phyloP scores from a whole-genome alignment of 2,888 invertebrate genomes.

The Selenia dentaria region DNA sequence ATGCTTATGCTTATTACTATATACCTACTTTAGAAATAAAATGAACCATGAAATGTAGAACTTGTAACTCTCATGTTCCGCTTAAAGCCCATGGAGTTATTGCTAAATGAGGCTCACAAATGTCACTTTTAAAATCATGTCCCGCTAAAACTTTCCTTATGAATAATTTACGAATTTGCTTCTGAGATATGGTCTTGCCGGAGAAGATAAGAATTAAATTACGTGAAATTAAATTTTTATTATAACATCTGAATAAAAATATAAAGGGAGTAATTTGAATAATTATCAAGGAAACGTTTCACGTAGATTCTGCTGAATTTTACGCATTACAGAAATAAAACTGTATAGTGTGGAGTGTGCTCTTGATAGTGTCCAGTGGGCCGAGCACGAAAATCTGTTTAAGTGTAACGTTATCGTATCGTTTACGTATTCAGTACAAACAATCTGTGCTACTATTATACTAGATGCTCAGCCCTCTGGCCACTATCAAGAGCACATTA shows the following conservation, averaged over 20 bases:
- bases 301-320: conserved; percentile 29
- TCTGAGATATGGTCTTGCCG: conserved; percentile 78
- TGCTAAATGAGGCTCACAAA: conserved; percentile 72
- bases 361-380: too few relatives aligned
- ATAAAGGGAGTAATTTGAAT: conserved; percentile 73
- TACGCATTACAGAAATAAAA: too few relatives aligned
- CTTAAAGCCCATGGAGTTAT: conserved; percentile 56
- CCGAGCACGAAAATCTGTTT: too few relatives aligned
- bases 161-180: conserved; percentile 83
- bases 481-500: too few relatives aligned
- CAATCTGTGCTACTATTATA: too few relatives aligned
- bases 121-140: conserved; percentile 82
- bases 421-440: too few relatives aligned
- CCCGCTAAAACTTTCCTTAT: conserved; percentile 82
- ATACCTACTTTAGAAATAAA: too few relatives aligned
- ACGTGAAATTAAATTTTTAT: conserved; percentile 77
- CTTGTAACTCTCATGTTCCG: conserved; percentile 28
- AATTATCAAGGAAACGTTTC: conserved; percentile 55
- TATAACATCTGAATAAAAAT: conserved; percentile 73
- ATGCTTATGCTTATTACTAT: too few relatives aligned
- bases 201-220: conserved; percentile 80
- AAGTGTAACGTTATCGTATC: too few relatives aligned
- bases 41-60: too few relatives aligned
- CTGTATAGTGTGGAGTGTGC: conserved; percentile 3
- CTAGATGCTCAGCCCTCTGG: too few relatives aligned